A percentile compares a stretch with the other conserved stretches of the same genome.
Conservation (phyloP, 2,113 vertebrate genomes). For the Leucopsar rothschildi region DNA sequence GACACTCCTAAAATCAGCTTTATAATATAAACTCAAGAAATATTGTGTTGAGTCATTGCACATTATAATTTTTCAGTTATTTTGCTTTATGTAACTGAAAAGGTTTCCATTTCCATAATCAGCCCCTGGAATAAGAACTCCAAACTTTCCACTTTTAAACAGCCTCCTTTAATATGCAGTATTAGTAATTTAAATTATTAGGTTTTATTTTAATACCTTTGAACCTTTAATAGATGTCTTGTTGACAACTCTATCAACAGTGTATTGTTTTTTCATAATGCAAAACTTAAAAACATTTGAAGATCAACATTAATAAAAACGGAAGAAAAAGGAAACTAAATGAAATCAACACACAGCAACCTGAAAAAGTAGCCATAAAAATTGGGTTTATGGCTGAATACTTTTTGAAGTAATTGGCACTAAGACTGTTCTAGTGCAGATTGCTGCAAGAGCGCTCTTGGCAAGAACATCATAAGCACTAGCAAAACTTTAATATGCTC, state of each 20-base stretch:
- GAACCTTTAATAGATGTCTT: constrained; percentile 10
- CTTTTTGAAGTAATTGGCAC: constrained; percentile 83
- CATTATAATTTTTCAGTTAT: background rate
- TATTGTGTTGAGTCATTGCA: background rate
- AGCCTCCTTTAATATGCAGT: constrained; percentile 46
- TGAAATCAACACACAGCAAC: constrained; percentile 70
- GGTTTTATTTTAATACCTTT: constrained; percentile 16
- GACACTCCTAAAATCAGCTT: background rate
- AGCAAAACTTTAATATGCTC: constrained; percentile 86
- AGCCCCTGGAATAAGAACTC: background rate
- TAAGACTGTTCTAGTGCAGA: constrained; percentile 75
- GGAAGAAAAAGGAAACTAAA: constrained; percentile 63
- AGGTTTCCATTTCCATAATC: background rate
- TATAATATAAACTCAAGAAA: background rate
- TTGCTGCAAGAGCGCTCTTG: constrained; percentile 86
- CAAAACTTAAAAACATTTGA: constrained; percentile 42
- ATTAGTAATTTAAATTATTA: constrained; percentile 29
- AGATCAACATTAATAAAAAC: constrained; percentile 58
- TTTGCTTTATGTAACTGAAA: background rate
- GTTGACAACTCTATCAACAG: constrained; percentile 38
- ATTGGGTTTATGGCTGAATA: constrained; percentile 72
- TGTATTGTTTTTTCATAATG: constrained; percentile 23
- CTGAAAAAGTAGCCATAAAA: constrained; percentile 73
- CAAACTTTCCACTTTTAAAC: constrained; percentile 34
- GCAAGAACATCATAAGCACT: constrained; percentile 86